Conservation (phyloP, 1,140 invertebrate genomes). For the Oscheius sp. region DNA sequence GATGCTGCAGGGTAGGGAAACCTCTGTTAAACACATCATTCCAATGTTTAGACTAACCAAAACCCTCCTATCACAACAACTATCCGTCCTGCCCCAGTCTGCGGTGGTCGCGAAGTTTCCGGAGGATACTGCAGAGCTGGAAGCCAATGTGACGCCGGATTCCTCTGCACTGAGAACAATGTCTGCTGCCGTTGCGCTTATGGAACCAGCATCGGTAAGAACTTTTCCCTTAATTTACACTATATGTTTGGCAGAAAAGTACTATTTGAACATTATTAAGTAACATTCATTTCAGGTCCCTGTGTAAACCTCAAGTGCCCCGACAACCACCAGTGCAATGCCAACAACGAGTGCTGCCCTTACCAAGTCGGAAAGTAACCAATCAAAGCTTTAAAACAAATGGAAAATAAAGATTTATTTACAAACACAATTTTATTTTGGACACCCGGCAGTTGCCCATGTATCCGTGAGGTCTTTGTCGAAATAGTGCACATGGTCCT, state of each 20-base stretch:
- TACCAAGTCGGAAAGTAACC: conserved; percentile 26
- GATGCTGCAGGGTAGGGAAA: conserved; percentile 21
- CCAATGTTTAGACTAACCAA: not conserved
- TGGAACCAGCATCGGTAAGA: conserved; percentile 28
- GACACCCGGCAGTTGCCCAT: not conserved
- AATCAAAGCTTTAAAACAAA: too few relatives aligned
- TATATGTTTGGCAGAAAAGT: too few relatives aligned
- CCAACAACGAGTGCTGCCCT: conserved; percentile 28
- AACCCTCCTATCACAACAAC: conserved; percentile 11
- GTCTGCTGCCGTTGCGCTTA: conserved; percentile 27
- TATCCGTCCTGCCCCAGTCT: conserved; percentile 18
- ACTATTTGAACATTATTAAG: not conserved
- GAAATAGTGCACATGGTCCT: conserved; percentile 26
- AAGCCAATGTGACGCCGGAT: conserved; percentile 23
- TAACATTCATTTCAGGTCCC: conserved; percentile 10
- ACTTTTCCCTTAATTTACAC: too few relatives aligned
- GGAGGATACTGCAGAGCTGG: conserved; percentile 26
- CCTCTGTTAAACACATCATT: not conserved
- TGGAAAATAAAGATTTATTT: conserved; percentile 1
- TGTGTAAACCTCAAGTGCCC: conserved; percentile 34
- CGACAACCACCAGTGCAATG: conserved; percentile 16
- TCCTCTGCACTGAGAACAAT: conserved; percentile 19
- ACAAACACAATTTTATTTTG: not conserved
- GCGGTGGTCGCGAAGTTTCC: conserved; percentile 30
- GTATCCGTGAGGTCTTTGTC: not conserved